These are phyloP conservation scores for Kryptolebias marmoratus DNA, from an alignment of 2,113 vertebrate species.

Conservation along the genomic window DNA sequence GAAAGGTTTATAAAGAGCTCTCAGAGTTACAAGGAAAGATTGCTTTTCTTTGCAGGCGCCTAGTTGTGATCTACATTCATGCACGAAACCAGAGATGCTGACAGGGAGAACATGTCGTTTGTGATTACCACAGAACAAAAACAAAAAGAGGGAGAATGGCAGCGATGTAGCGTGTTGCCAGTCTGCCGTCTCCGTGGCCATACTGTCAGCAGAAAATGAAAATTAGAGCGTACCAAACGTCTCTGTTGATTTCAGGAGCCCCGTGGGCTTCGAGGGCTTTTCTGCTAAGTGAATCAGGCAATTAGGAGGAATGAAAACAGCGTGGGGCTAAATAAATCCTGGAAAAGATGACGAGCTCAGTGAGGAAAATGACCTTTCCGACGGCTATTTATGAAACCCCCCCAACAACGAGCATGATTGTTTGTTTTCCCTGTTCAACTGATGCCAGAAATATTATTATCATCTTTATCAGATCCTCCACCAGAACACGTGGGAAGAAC, in stretches of 20 bases:
- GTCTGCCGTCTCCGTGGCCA: not conserved
- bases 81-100: too few species aligned
- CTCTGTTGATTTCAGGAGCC: not conserved
- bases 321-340: not conserved
- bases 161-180: not conserved
- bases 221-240: constrained; percentile 1
- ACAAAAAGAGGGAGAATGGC: constrained; percentile 9
- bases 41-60: too few species aligned
- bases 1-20: too few species aligned
- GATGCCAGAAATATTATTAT: constrained; percentile 10
- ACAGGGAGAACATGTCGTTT: too few species aligned
- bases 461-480: not conserved
- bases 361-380: constrained; percentile 18
- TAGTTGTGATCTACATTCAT: too few species aligned
- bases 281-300: not conserved
- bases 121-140: not conserved
- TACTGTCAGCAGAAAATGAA: not conserved
- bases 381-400: constrained; percentile 16
- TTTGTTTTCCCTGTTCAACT: constrained; percentile 15
- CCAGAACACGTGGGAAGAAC: not conserved
- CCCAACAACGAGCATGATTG: not conserved
- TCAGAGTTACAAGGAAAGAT: too few species aligned
- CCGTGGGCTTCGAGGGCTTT: not conserved
- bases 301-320: not conserved
- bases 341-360: not conserved